These are phyloP conservation scores for Frankliniella intonsa DNA, from an alignment of 2,888 invertebrate genomes.

Conservation along the genomic window DNA sequence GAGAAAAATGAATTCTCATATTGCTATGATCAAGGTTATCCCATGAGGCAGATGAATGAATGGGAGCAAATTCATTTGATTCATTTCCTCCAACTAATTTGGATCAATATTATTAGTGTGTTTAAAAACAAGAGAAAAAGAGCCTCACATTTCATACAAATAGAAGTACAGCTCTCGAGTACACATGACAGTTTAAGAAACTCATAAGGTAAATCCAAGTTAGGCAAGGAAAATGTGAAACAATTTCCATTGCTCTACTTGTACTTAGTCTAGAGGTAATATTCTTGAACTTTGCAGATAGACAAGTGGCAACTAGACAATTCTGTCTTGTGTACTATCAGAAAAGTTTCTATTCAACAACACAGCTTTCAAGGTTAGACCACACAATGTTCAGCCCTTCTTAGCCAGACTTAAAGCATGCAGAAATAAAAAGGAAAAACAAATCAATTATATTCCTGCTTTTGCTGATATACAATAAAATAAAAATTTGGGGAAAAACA, in stretches of 20 bases:
- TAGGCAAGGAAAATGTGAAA: too few relatives aligned
- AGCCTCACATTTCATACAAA: slow-evolving; percentile 9
- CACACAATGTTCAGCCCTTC: not conserved
- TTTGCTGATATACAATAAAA: not conserved
- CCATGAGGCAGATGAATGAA: not conserved
- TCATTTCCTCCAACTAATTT: slow-evolving; percentile 9
- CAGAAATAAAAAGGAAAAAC: not conserved
- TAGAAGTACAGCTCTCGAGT: not conserved
- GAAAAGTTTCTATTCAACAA: not conserved
- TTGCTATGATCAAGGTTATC: too few relatives aligned
- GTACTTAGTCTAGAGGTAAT: too few relatives aligned
- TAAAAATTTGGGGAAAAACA: not conserved
- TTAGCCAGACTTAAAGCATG: not conserved
- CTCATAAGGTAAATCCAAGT: too few relatives aligned
- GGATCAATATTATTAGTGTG: not conserved
- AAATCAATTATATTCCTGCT: not conserved
- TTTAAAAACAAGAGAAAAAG: slow-evolving; percentile 3
- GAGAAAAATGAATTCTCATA: too few relatives aligned
- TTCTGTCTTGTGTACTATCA: not conserved
- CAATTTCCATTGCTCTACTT: too few relatives aligned
- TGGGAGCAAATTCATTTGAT: not conserved
- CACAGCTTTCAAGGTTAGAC: slow-evolving; percentile 9
- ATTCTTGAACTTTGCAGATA: not conserved
- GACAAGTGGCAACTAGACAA: not conserved
- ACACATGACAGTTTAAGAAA: not conserved